Base-by-base conservation (phyloP, 2,113 vertebrate genomes). In the Narcine bancroftii region DNA sequence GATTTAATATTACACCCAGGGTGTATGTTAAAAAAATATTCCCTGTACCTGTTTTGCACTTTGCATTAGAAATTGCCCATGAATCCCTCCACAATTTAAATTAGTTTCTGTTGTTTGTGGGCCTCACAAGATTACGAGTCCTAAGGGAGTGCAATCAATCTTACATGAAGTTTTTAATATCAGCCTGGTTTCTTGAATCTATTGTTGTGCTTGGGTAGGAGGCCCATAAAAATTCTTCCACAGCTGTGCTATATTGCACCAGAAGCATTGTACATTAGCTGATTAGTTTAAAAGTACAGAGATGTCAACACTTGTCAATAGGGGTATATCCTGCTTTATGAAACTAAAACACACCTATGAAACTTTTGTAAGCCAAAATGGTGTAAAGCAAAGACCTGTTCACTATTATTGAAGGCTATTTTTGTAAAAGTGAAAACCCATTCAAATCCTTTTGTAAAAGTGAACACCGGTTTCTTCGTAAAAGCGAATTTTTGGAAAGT, bases 101-200 rank as follows among this genome's bases (percentile, higher is more conserved):
- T 91, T 45, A 69, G 42, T 91, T 91, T 91, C 42, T 91, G 63
- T 45, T 71, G 3, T 42, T 91, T 47, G 39, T 66, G 63, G 63
- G 65, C 26, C 63, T 47, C 89, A 66, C 24, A 69, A 39, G 56
- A 91, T 69, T 69, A 47, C 39, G 36, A 4, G 45, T 47, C 63
- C 89, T 45, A 11, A 91, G 89, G 85, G 39, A 91, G 47, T 69
- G 42, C 89, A 69, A 91, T 91, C 89, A 91, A 69, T 91, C 89
- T 91, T 47, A 91, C 2, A 21, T 66, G 60, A 91, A 47, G 42
- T 47, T 71, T 89, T 91, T 15, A 91, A 47, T 26, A 47, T 71
- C 39, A 91, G 60, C 0, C 89, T 45, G 29, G 21, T 91, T 91
- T 91, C 89, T 91, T 91, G 65, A 91, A 45, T 29, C 89, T 66